phyloP scores from a whole-genome alignment of 2,113 vertebrate genomes.

The Anolis carolinensis region DNA sequence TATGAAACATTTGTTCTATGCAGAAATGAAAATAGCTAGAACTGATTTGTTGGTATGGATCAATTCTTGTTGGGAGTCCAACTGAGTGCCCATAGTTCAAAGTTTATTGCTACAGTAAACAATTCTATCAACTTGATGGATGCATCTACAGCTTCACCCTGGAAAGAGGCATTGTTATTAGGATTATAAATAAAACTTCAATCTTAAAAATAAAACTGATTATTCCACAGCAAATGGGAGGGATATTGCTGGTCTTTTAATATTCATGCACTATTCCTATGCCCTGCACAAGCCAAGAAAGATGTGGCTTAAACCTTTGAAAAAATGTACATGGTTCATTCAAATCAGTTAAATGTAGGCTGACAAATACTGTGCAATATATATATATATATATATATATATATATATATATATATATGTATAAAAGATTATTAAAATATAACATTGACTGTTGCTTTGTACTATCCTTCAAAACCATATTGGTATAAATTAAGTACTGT shows the following conservation, averaged over 20 bases:
- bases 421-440: accelerated
- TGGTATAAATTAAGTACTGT: conserved; percentile 41
- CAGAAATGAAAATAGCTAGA: neutral
- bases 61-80: neutral
- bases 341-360: conserved; percentile 17
- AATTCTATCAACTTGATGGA: neutral
- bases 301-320: neutral
- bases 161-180: neutral
- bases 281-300: conserved; percentile 3
- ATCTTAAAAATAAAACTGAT: neutral
- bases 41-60: neutral
- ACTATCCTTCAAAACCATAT: conserved; percentile 39
- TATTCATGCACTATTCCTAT: conserved; percentile 4
- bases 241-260: neutral
- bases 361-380: conserved; percentile 4
- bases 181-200: neutral
- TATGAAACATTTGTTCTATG: neutral
- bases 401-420: neutral
- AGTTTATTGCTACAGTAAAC: neutral
- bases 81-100: neutral
- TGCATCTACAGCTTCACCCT: neutral
- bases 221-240: neutral
- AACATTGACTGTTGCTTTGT: conserved; percentile 15
- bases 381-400: neutral
- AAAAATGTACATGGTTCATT: neutral